Evolutionary conservation across 2,888 invertebrate species (phyloP), one percentile per base, ranked within the genome.

Genomic region (Steinernema carpocapsae): DNA sequence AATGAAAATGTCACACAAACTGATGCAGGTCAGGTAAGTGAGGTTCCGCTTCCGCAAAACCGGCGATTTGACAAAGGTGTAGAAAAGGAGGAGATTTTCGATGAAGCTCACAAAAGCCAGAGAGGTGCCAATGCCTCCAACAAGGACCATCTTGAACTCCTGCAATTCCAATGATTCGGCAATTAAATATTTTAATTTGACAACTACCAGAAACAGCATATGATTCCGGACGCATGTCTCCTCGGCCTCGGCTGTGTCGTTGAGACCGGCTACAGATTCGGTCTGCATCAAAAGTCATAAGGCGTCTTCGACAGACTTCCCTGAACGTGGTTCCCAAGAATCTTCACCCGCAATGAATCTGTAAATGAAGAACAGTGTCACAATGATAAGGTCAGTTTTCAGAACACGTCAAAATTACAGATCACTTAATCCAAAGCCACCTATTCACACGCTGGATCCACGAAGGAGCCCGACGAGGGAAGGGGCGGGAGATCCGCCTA

Each of bases 111-210:
- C 74, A 29, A 85, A 46, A n/a, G 85, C 85, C 12, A 83, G 81
- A 7, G 77, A 72, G 7, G 82, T 76, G 14, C 85, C 85, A 70
- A 85, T 52, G n/a, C 78, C 76, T 3, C 85, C 85, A 7, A 85
- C 85, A 59, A 85, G 82, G 7, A 79, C 74, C 80, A 85, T 80
- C 76, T 85, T 85, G 80, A 83, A 85, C 32, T 82, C 78, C 83
- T 83, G 51, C 74, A 82, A 74, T 71, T 42, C 17, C n/a, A n/a
- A n/a, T n/a, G n/a, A n/a, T n/a, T n/a, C n/a, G n/a, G n/a, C n/a
- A n/a, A n/a, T n/a, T n/a, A 59, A 22, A 76, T 24, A 72, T 24
- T 45, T 43, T 1, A 24, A 24, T 24, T 71, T 59, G 22, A 6
- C 56, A 10, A 22, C 6, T 7, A 56, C 56, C 56, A 56, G 22